These are phyloP conservation scores for Bilobella aurantiaca DNA, from an alignment of 1,140 invertebrate species.

Conservation along the genomic window DNA sequence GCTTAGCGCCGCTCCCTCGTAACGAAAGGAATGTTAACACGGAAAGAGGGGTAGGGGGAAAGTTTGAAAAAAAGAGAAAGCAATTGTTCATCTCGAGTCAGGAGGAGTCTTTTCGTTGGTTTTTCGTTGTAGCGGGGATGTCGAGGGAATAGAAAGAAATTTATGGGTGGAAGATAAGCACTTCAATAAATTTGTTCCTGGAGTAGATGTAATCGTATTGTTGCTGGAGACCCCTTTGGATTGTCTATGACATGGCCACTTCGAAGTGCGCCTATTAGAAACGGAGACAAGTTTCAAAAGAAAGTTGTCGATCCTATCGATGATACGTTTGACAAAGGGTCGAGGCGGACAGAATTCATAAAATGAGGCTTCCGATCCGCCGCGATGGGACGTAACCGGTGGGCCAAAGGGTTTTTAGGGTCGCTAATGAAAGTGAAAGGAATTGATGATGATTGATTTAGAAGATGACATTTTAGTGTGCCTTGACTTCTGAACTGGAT, in stretches of 20 bases:
- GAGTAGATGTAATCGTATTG: constrained; percentile 31
- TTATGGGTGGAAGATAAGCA: constrained; percentile 31
- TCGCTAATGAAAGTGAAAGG: not conserved
- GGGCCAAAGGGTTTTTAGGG: too few relatives aligned
- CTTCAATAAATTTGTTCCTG: constrained; percentile 29
- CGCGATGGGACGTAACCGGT: too few relatives aligned
- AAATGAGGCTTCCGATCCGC: too few relatives aligned
- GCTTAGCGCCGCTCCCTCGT: too few relatives aligned
- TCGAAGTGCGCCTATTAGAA: constrained; percentile 17
- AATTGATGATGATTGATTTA: constrained; percentile 8
- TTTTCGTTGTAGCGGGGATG: too few relatives aligned
- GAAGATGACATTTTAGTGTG: constrained; percentile 16
- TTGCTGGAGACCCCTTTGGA: constrained; percentile 12
- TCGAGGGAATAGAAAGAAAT: constrained; percentile 15
- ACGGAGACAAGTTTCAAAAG: too few relatives aligned
- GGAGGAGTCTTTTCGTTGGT: not conserved
- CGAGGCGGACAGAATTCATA: too few relatives aligned
- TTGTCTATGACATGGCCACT: too few relatives aligned
- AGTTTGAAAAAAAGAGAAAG: not conserved
- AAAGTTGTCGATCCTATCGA: too few relatives aligned
- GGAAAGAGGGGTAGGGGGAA: too few relatives aligned
- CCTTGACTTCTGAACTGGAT: not conserved
- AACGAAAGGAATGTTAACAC: too few relatives aligned
- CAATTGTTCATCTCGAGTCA: constrained; percentile 11
- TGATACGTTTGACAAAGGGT: too few relatives aligned